A percentile compares a stretch with the other conserved stretches of the same genome.
phyloP scores from a whole-genome alignment of 2,888 invertebrate species.

The Xanthorhoe designata region DNA sequence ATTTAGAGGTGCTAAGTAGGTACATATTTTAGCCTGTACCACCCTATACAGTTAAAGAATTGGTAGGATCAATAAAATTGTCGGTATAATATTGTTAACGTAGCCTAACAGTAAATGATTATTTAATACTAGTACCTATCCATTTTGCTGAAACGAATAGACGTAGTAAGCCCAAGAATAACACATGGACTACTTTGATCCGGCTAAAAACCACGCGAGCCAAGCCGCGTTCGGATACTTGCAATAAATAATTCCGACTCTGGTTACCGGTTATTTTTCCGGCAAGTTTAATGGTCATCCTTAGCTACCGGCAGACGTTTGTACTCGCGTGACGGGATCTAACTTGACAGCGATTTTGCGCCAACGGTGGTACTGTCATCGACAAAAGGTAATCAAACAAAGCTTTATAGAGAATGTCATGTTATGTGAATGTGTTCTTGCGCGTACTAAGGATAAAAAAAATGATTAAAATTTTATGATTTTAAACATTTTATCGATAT shows the following conservation, averaged over 20 bases:
- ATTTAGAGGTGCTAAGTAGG: background rate
- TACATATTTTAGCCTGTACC: background rate
- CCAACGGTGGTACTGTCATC: slow-evolving; percentile 6
- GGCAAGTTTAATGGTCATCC: background rate
- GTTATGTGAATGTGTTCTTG: background rate
- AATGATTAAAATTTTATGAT: background rate
- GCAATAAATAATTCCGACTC: background rate
- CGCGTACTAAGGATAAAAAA: background rate
- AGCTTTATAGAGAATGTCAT: background rate
- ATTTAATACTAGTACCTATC: too few species aligned
- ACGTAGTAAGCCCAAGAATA: too few species aligned
- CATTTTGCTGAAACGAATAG: too few species aligned
- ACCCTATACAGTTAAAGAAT: too few species aligned
- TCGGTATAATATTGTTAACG: too few species aligned
- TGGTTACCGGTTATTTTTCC: background rate
- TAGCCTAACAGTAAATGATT: too few species aligned
- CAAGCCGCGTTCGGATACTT: too few species aligned
- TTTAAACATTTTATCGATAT: background rate
- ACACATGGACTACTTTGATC: too few species aligned
- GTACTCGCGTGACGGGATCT: slow-evolving; percentile 17
- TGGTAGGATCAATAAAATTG: too few species aligned
- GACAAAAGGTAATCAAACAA: slow-evolving; percentile 2
- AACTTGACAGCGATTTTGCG: slow-evolving; percentile 18
- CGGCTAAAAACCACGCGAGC: too few species aligned
- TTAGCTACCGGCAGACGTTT: slow-evolving; percentile 5